These are phyloP conservation scores for Conus ventricosus DNA, from an alignment of 1,140 invertebrate species.

Conservation along the genomic window DNA sequence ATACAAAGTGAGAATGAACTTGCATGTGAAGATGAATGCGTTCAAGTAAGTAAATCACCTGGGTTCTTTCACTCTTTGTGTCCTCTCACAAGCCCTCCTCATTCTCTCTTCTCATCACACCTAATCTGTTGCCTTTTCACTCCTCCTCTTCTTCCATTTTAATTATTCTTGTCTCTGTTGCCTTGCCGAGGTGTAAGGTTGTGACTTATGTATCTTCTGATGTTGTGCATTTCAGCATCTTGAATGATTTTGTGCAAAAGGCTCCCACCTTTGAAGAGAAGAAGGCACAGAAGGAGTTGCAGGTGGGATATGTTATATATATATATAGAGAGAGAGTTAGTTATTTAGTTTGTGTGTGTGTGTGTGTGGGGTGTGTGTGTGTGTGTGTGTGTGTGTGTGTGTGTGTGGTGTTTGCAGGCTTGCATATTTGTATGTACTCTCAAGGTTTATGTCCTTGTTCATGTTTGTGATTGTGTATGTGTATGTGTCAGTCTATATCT, in stretches of 20 bases:
- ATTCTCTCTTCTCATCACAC: too few species aligned
- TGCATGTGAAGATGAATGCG: too few species aligned
- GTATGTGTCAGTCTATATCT: too few species aligned
- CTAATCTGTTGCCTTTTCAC: too few species aligned
- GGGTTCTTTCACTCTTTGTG: neutral
- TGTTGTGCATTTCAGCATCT: slow-evolving; percentile 76
- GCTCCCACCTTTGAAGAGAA: slow-evolving; percentile 86
- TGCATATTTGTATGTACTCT: too few species aligned
- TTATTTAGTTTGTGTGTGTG: neutral
- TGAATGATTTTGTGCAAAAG: slow-evolving; percentile 91
- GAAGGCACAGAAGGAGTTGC: slow-evolving; percentile 88
- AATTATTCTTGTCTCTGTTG: neutral
- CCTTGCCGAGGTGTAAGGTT: too few species aligned
- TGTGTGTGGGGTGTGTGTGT: neutral
- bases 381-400: neutral
- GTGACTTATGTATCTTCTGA: too few species aligned
- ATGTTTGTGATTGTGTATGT: neutral
- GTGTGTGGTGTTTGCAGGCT: neutral
- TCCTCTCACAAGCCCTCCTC: neutral
- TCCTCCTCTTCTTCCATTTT: neutral
- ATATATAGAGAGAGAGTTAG: neutral
- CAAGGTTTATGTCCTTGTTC: neutral
- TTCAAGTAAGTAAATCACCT: too few species aligned
- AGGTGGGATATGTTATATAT: slow-evolving; percentile 74
- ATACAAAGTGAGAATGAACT: too few species aligned